A percentile compares a stretch with the other conserved stretches of the same genome.
Conservation (phyloP, 2,888 invertebrate species). For the Hemaris fuciformis region DNA sequence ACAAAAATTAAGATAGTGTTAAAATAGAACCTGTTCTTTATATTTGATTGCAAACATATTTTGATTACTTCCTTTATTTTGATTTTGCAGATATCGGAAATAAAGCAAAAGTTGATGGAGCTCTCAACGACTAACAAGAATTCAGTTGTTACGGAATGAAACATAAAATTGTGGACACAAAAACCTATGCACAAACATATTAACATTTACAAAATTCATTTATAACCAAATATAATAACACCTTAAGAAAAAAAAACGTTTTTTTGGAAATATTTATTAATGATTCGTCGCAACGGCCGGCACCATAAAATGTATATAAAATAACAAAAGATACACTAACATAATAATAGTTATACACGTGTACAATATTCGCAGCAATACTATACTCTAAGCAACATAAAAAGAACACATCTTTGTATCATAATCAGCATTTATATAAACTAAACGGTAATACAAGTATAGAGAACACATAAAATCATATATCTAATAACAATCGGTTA, state of each 20-base stretch:
- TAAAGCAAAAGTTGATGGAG: constrained; percentile 77
- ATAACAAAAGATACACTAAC: constrained; percentile 26
- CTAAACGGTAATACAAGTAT: too few species aligned
- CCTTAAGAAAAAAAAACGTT: background rate
- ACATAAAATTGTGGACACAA: too few species aligned
- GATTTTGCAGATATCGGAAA: constrained; percentile 77
- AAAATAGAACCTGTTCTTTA: too few species aligned
- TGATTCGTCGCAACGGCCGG: constrained; percentile 45
- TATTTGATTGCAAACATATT: too few species aligned
- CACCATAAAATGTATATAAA: constrained; percentile 36
- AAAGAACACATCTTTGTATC: background rate
- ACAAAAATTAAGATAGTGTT: too few species aligned
- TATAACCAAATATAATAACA: background rate
- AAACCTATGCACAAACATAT: too few species aligned
- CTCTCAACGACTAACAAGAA: constrained; percentile 58
- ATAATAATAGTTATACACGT: constrained; percentile 21
- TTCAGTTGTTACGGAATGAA: constrained; percentile 43
- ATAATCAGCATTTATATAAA: background rate
- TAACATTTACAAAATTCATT: too few species aligned
- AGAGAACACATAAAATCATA: background rate
- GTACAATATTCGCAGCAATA: background rate
- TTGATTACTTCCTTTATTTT: background rate
- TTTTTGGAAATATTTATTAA: constrained; percentile 44
- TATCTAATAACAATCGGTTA: background rate
- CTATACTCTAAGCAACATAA: constrained; percentile 8